phyloP scores from a whole-genome alignment of 2,113 vertebrate genomes.

The Mastomys natalensis region DNA sequence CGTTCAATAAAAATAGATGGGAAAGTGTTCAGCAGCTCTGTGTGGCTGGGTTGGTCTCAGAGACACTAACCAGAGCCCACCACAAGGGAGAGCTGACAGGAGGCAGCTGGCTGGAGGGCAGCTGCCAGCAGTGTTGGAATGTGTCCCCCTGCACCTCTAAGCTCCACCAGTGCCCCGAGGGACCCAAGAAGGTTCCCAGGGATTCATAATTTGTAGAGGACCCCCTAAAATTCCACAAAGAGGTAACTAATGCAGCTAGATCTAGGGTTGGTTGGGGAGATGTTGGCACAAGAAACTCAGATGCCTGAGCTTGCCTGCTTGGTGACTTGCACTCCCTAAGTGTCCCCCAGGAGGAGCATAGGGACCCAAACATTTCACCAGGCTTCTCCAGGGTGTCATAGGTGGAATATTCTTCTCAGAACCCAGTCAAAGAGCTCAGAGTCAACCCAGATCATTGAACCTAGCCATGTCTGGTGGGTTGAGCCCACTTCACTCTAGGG shows the following conservation, averaged over 20 bases:
- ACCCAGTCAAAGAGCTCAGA: background rate
- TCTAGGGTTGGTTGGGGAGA: rapidly evolving
- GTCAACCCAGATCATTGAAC: background rate
- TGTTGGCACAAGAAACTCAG: rapidly evolving
- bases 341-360: background rate
- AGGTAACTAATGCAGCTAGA: background rate
- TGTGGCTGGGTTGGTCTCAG: conserved; percentile 64
- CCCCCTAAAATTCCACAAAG: background rate
- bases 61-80: conserved; percentile 64
- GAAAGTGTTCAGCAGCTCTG: conserved; percentile 74
- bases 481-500: rapidly evolving
- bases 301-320: background rate
- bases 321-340: too few relatives aligned
- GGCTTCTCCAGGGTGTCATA: rapidly evolving
- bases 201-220: background rate
- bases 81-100: background rate
- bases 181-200: background rate
- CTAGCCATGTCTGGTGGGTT: rapidly evolving
- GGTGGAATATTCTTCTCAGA: background rate
- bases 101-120: background rate
- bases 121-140: background rate
- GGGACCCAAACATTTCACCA: rapidly evolving
- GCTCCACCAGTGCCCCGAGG: background rate
- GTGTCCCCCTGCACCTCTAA: too few relatives aligned
- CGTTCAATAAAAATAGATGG: conserved; percentile 80